Conservation (phyloP, 1,140 invertebrate genomes). For the Eumaeus atala region DNA sequence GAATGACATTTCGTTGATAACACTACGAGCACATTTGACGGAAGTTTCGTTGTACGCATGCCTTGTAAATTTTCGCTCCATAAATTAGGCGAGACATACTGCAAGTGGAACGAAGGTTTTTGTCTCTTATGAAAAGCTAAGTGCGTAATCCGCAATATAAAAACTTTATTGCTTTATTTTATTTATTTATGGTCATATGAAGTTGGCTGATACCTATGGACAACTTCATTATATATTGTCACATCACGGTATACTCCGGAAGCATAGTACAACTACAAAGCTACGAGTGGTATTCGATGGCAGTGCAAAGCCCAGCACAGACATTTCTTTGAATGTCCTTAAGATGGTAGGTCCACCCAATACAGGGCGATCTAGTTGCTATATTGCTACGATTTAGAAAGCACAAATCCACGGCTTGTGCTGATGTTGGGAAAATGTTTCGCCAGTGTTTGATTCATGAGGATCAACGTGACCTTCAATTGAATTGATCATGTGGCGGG, state of each 20-base stretch:
- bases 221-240: slow-evolving; percentile 6
- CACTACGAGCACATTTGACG: background rate
- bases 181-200: slow-evolving; percentile 17
- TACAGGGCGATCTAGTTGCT: slow-evolving; percentile 20
- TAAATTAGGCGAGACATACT: too few species aligned
- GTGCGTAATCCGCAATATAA: background rate
- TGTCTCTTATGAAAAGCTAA: too few species aligned
- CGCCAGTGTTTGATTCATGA: slow-evolving; percentile 1
- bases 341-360: slow-evolving; percentile 13
- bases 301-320: slow-evolving; percentile 11
- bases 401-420: slow-evolving; percentile 18
- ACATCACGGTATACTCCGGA: slow-evolving; percentile 8
- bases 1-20: background rate
- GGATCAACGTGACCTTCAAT: slow-evolving; percentile 11
- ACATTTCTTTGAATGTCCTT: slow-evolving; percentile 21
- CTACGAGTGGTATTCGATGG: slow-evolving; percentile 21
- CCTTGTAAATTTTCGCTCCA: background rate
- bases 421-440: slow-evolving; percentile 28
- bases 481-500: slow-evolving; percentile 10
- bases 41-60: background rate
- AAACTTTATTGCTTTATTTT: slow-evolving; percentile 3
- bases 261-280: slow-evolving; percentile 16
- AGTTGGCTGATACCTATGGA: background rate
- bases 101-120: too few species aligned
- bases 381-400: slow-evolving; percentile 28